Percentiles rank a stretch among this genome's conserved stretches.
Conservation (phyloP, 2,113 vertebrate genomes). For the Lathamus discolor region DNA sequence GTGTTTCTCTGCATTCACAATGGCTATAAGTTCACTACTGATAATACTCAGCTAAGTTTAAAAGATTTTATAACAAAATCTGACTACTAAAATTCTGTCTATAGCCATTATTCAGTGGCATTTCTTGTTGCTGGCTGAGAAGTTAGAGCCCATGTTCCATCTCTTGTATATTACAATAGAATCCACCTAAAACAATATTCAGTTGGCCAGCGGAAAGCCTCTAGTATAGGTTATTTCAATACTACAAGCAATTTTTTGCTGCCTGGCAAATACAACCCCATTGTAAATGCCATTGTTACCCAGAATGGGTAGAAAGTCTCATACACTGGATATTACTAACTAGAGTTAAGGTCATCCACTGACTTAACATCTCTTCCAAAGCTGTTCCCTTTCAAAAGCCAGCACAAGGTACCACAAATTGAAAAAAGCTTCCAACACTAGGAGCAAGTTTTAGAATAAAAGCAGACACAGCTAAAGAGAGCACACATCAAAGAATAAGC, state of each 20-base stretch:
- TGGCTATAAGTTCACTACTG: slow-evolving; percentile 49
- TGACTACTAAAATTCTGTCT: slow-evolving; percentile 68
- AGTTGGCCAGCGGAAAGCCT: slow-evolving; percentile 70
- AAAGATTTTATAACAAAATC: slow-evolving; percentile 75
- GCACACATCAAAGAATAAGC: slow-evolving; percentile 44
- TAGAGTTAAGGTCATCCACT: slow-evolving; percentile 68
- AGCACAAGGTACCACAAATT: slow-evolving; percentile 55
- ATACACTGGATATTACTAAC: slow-evolving; percentile 61
- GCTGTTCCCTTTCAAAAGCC: slow-evolving; percentile 66
- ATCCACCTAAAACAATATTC: slow-evolving; percentile 36
- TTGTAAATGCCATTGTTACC: slow-evolving; percentile 94
- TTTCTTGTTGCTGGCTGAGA: slow-evolving; percentile 74
- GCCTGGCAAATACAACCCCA: slow-evolving; percentile 95
- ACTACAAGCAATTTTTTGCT: slow-evolving; percentile 69
- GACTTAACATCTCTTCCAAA: slow-evolving; percentile 34
- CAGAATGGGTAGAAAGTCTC: slow-evolving; percentile 77
- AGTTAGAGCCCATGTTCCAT: slow-evolving; percentile 61
- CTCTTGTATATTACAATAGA: slow-evolving; percentile 62
- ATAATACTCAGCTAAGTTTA: slow-evolving; percentile 64
- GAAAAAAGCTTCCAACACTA: slow-evolving; percentile 56
- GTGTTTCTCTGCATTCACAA: slow-evolving; percentile 44
- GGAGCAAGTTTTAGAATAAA: slow-evolving; percentile 70
- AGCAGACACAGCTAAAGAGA: slow-evolving; percentile 75
- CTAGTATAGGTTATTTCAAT: slow-evolving; percentile 70
- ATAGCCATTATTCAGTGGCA: slow-evolving; percentile 74